Evolutionary conservation across 35 echinoderm and acorn worm genomes (phyloP).

Genomic region (Anneissia japonica): DNA sequence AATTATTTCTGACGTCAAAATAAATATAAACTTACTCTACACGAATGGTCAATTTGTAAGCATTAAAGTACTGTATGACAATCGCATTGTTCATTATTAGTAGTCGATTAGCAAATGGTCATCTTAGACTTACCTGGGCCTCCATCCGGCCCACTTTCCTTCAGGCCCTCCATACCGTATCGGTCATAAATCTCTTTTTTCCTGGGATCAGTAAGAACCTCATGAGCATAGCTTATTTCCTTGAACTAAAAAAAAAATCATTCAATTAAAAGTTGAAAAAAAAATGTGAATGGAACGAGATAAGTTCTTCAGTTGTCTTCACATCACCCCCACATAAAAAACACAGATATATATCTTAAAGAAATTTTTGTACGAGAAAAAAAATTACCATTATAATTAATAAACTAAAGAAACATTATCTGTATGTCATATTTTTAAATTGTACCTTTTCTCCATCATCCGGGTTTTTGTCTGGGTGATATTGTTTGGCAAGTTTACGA

Average conservation of each 20-base stretch:
- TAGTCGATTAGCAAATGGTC: not conserved
- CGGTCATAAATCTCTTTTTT: slow-evolving; percentile 78
- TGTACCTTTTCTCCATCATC: slow-evolving; percentile 86
- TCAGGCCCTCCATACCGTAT: slow-evolving; percentile 78
- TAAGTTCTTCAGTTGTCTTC: not conserved
- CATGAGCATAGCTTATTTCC: slow-evolving; percentile 90
- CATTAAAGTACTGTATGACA: not conserved
- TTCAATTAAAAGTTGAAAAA: not conserved
- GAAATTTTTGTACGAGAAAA: not conserved
- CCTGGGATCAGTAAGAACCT: slow-evolving; percentile 71
- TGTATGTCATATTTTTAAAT: not conserved
- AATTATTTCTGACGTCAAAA: no score
- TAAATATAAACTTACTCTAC: no score
- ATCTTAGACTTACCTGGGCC: slow-evolving; percentile 43
- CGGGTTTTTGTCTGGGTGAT: slow-evolving; percentile 89
- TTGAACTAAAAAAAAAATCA: slow-evolving; percentile 62
- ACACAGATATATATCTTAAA: not conserved
- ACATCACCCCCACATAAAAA: not conserved
- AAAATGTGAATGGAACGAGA: not conserved
- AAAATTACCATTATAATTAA: not conserved
- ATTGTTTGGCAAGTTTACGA: slow-evolving; percentile 83
- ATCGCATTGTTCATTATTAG: not conserved
- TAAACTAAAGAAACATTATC: not conserved
- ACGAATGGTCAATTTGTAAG: no score
- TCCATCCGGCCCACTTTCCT: slow-evolving; percentile 60